phyloP scores from a whole-genome alignment of 2,113 vertebrate genomes.

The Takifugu bimaculatus region DNA sequence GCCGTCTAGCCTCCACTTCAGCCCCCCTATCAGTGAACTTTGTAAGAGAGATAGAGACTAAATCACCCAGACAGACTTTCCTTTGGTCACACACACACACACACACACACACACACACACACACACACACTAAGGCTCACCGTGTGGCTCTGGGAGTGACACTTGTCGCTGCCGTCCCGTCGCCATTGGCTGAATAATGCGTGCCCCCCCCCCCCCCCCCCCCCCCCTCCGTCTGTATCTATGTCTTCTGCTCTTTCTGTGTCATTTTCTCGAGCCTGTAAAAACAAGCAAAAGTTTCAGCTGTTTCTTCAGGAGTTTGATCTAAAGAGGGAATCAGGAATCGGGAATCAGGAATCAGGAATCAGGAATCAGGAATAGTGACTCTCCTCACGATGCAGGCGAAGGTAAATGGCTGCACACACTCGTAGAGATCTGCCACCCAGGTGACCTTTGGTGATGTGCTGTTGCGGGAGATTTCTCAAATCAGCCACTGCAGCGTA shows the following conservation, averaged over 20 bases:
- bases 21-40: slow-evolving; percentile 84
- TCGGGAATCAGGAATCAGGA: too few relatives aligned
- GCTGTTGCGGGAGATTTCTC: too few relatives aligned
- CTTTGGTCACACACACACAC: slow-evolving; percentile 46
- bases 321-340: slow-evolving; percentile 25
- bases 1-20: slow-evolving; percentile 72
- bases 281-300: slow-evolving; percentile 42
- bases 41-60: slow-evolving; percentile 80
- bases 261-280: slow-evolving; percentile 25
- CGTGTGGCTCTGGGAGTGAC: slow-evolving; percentile 64
- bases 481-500: neutral
- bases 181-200: slow-evolving; percentile 42
- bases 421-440: slow-evolving; percentile 13
- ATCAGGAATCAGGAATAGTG: too few relatives aligned
- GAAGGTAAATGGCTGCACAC: slow-evolving; percentile 50
- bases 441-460: neutral
- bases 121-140: slow-evolving; percentile 14
- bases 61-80: slow-evolving; percentile 69
- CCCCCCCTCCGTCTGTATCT: slow-evolving; percentile 33
- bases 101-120: slow-evolving; percentile 19
- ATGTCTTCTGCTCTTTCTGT: slow-evolving; percentile 19
- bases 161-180: slow-evolving; percentile 63
- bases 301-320: slow-evolving; percentile 34
- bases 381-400: slow-evolving; percentile 57
- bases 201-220: slow-evolving; percentile 37